These are phyloP conservation scores for Bombus huntii DNA, from an alignment of 1,140 invertebrate species.

Conservation along the genomic window DNA sequence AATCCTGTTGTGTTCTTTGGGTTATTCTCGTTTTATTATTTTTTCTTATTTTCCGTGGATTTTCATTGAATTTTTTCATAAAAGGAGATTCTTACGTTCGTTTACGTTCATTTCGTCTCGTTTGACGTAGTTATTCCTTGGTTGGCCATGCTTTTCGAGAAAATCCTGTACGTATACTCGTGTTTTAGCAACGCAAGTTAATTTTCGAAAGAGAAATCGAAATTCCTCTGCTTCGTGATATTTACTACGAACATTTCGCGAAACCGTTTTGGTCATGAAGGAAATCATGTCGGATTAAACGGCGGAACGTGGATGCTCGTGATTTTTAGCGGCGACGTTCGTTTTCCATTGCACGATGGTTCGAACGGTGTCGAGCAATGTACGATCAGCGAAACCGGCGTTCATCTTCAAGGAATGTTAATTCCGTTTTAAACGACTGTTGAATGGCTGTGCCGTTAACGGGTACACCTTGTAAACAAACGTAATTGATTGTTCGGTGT, in stretches of 20 bases:
- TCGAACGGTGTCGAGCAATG: slow-evolving; percentile 28
- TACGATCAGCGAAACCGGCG: slow-evolving; percentile 41
- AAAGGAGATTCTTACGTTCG: too few species aligned
- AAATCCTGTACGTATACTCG: neutral
- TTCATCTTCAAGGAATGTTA: slow-evolving; percentile 62
- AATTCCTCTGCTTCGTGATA: neutral
- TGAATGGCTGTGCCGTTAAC: slow-evolving; percentile 53
- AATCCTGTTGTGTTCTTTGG: too few species aligned
- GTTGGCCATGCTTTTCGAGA: neutral
- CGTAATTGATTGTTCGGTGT: slow-evolving; percentile 69
- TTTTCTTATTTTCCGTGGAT: too few species aligned
- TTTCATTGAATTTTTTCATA: too few species aligned
- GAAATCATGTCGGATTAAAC: neutral
- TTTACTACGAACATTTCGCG: neutral
- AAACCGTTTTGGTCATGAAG: neutral
- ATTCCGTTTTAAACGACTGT: slow-evolving; percentile 63
- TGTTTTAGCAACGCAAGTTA: neutral
- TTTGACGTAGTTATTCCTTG: neutral
- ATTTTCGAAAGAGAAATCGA: too few species aligned
- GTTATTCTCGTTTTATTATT: too few species aligned
- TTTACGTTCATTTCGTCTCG: too few species aligned
- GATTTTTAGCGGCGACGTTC: slow-evolving; percentile 9
- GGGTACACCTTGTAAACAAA: slow-evolving; percentile 68
- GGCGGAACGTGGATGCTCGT: neutral
- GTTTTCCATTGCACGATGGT: slow-evolving; percentile 15